Evolutionary conservation across 2,888 invertebrate species (phyloP), one percentile per base, ranked within the genome.

Genomic region (Drosophila mercatorum): DNA sequence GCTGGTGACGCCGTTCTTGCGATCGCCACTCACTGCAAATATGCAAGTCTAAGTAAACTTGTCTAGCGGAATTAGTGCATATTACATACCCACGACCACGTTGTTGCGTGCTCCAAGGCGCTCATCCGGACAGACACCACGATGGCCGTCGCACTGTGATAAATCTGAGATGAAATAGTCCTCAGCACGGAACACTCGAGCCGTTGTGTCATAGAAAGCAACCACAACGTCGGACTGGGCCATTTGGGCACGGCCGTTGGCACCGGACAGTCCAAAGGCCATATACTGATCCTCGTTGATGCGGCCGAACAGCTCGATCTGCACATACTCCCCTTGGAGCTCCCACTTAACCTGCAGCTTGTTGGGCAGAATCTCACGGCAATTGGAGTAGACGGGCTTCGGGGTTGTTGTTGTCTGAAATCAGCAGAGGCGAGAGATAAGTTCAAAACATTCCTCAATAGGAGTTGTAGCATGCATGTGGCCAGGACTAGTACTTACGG

Each of bases 331-430:
- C 74, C 95, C 96, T 92, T 96, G 95, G 59, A 97, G 93, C 88
- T 97, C 96, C 98, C 98, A 98, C 78, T 96, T 95, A 17, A 98
- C 96, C 93, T 98, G 97, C 68, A 98, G 93, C 75, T 96, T 95
- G 85, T 96, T 96, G 71, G 96, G 95, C 82, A 98, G 93, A 80
- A 98, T 94, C 92, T 97, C 97, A 72, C 96, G 95, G 93, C 98
- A 98, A 92, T 97, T 98, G 88, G 95, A 95, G 71, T 94, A 93
- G 5, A 95, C 94, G 34, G 96, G 95, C 34, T 94, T 94, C 0
- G 95, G 94, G 7, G 96, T 96, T 12, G 96, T 96, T 87, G 96
- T 97, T 11, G 97, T 97, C 97, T 97, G 94, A 11, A 83, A 83
- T 53, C 56, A 38, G 72, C 31, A 75, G 53, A 69, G 47, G 14